Percentiles rank a stretch among this genome's conserved stretches.
phyloP scores from a whole-genome alignment of 1,140 invertebrate species.

The Chymomyza costata region DNA sequence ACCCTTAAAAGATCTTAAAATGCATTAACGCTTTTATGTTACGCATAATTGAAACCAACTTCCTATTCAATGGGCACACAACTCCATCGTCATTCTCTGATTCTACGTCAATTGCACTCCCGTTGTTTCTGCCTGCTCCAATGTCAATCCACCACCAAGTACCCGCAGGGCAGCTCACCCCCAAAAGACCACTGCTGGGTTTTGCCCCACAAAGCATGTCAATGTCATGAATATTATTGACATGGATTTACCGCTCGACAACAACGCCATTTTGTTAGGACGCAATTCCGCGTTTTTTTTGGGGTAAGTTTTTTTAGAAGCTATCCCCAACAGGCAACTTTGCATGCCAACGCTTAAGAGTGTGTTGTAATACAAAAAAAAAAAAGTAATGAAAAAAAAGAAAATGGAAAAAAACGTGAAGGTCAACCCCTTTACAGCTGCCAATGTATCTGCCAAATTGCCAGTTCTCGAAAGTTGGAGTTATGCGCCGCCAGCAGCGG shows the following conservation, averaged over 20 bases:
- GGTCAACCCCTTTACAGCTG: slow-evolving; percentile 56
- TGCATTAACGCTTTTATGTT: slow-evolving; percentile 45
- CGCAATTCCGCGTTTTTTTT: neutral
- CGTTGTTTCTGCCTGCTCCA: neutral
- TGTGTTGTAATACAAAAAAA: slow-evolving; percentile 1
- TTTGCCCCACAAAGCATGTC: slow-evolving; percentile 63
- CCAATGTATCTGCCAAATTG: slow-evolving; percentile 17
- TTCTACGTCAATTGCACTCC: slow-evolving; percentile 2
- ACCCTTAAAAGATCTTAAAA: too few species aligned
- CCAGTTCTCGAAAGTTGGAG: neutral
- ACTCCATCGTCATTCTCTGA: slow-evolving; percentile 3
- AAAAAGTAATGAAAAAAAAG: slow-evolving; percentile 8
- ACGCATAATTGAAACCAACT: slow-evolving; percentile 62
- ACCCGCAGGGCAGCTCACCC: slow-evolving; percentile 16
- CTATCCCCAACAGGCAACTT: slow-evolving; percentile 4
- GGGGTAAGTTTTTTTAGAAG: too few species aligned
- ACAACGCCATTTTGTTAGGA: neutral
- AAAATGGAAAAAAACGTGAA: slow-evolving; percentile 47
- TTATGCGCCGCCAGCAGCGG: neutral
- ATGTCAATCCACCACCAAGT: slow-evolving; percentile 31
- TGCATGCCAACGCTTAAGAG: neutral
- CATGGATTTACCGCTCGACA: slow-evolving; percentile 44
- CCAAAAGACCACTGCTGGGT: slow-evolving; percentile 3
- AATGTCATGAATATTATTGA: slow-evolving; percentile 71
- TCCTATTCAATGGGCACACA: slow-evolving; percentile 48